Percentiles rank a stretch among this genome's conserved stretches.
Evolutionary conservation across 2,113 vertebrate genomes (phyloP).

Genomic region (Ageneiosus marmoratus): DNA sequence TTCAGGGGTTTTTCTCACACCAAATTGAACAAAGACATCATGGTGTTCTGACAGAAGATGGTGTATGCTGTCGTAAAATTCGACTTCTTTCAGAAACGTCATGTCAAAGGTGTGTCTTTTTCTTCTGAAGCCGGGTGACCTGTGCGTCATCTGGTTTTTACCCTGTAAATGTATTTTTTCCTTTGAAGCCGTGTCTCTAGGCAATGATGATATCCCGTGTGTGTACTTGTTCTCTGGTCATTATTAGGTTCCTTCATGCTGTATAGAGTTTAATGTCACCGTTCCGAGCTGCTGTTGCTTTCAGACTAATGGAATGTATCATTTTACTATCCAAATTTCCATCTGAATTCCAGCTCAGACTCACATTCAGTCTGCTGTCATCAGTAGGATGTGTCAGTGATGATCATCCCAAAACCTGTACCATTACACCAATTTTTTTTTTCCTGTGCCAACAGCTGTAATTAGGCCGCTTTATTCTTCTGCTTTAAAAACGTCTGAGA

Average conservation of each 20-base stretch:
- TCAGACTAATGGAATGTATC: constrained; percentile 34
- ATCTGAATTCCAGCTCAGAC: not conserved
- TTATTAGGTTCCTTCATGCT: constrained; percentile 57
- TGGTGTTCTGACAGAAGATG: constrained; percentile 43
- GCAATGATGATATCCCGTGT: not conserved
- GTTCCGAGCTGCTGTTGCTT: constrained; percentile 68
- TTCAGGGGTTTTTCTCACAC: constrained; percentile 76
- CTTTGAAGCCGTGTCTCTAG: constrained; percentile 44
- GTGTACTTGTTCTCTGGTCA: constrained; percentile 6
- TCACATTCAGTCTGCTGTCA: not conserved
- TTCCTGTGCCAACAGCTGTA: constrained; percentile 52
- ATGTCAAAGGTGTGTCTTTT: constrained; percentile 57
- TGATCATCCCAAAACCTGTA: constrained; percentile 27
- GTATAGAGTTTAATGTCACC: constrained; percentile 64
- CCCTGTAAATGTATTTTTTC: constrained; percentile 48
- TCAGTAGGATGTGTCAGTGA: not conserved
- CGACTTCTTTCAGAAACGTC: constrained; percentile 28
- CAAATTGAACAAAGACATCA: constrained; percentile 71
- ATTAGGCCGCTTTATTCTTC: constrained; percentile 33
- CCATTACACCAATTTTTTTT: constrained; percentile 1
- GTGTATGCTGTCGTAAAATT: not conserved
- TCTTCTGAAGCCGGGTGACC: constrained; percentile 51
- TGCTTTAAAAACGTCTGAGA: not conserved
- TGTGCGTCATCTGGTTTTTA: constrained; percentile 22
- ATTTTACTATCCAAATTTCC: not conserved